These are phyloP conservation scores for Gnathonemus longibarbis DNA, from an alignment of 2,113 vertebrate species.

Conservation along the genomic window DNA sequence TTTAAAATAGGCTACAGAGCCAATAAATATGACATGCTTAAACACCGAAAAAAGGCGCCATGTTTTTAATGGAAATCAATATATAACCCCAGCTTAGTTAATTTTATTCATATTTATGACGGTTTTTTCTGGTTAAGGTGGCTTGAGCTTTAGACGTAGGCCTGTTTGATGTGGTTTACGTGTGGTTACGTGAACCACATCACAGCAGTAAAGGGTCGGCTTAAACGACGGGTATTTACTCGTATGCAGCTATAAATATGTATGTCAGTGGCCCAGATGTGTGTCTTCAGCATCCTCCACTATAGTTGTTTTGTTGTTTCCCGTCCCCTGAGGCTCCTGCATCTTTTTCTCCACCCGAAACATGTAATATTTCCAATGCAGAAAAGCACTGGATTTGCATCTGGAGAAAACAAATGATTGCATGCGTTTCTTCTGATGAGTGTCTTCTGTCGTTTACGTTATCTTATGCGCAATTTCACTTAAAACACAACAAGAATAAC, in stretches of 20 bases:
- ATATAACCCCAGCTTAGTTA: background rate
- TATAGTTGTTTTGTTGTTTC: constrained; percentile 58
- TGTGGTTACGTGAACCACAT: background rate
- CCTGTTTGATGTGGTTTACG: background rate
- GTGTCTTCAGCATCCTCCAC: background rate
- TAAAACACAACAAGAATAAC: background rate
- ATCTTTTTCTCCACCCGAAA: constrained; percentile 42
- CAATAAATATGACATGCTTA: background rate
- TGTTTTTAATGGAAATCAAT: background rate
- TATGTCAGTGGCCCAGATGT: background rate
- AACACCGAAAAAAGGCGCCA: background rate
- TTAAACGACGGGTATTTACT: background rate
- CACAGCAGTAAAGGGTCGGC: background rate
- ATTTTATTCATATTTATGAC: background rate
- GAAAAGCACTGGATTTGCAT: constrained; percentile 46
- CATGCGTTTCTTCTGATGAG: constrained; percentile 64
- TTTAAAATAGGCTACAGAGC: background rate
- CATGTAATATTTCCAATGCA: constrained; percentile 61
- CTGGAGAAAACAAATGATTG: constrained; percentile 53
- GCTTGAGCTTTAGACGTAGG: background rate
- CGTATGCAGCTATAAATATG: background rate
- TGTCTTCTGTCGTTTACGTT: constrained; percentile 48
- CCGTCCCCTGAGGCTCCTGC: constrained; percentile 55
- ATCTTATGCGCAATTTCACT: too few relatives aligned
- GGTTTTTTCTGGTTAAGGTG: background rate